A percentile compares a stretch with the other conserved stretches of the same genome.
Evolutionary conservation across 2,113 vertebrate species (phyloP).

Genomic region (Odocoileus virginianus): DNA sequence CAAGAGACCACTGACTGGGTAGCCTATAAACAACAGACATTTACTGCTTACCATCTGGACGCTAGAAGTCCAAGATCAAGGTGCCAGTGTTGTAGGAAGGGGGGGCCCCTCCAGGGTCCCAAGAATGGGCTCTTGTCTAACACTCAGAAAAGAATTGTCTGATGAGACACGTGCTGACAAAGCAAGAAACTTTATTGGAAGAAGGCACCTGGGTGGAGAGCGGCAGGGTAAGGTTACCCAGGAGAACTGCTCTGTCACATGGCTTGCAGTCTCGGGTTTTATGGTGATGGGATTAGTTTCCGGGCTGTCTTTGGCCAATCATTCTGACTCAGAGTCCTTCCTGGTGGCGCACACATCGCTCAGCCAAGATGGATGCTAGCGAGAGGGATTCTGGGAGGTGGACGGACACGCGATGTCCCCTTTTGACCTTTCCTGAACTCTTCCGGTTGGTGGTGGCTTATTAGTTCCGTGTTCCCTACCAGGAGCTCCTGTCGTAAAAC

Average conservation of each 20-base stretch:
- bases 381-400: background rate
- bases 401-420: background rate
- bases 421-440: background rate
- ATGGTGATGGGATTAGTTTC: background rate
- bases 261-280: background rate
- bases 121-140: background rate
- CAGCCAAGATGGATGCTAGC: background rate
- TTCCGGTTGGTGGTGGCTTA: background rate
- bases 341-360: background rate
- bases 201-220: background rate
- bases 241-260: background rate
- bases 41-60: background rate
- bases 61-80: background rate
- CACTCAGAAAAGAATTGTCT: background rate
- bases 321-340: background rate
- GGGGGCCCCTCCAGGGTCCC: background rate
- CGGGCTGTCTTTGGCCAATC: background rate
- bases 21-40: background rate
- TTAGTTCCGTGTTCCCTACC: background rate
- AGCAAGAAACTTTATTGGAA: background rate
- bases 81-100: background rate
- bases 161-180: accelerated
- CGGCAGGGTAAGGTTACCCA: background rate
- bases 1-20: background rate
- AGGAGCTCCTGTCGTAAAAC: background rate